Percentiles rank a stretch among this genome's conserved stretches.
These are phyloP conservation scores for Meghimatium bilineatum DNA, from an alignment of 2,888 invertebrate genomes.

Conservation along the genomic window DNA sequence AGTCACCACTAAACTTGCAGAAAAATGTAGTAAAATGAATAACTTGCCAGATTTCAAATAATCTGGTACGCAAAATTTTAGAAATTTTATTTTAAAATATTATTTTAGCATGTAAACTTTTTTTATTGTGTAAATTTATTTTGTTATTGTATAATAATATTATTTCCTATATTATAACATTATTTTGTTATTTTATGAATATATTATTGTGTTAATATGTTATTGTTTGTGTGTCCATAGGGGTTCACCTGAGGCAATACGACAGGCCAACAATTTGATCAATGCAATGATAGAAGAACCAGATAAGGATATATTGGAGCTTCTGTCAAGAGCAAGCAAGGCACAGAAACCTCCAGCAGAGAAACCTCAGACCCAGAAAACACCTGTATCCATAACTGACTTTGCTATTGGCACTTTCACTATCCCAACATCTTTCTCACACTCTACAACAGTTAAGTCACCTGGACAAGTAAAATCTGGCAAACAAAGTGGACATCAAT, in stretches of 20 bases:
- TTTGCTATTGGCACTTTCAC: slow-evolving; percentile 56
- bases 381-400: slow-evolving; percentile 49
- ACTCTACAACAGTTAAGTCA: slow-evolving; percentile 45
- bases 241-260: slow-evolving; percentile 92
- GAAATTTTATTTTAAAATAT: too few relatives aligned
- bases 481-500: slow-evolving; percentile 36
- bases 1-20: too few relatives aligned
- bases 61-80: too few relatives aligned
- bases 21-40: too few relatives aligned
- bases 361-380: slow-evolving; percentile 46
- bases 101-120: too few relatives aligned
- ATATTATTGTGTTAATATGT: not conserved
- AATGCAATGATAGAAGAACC: slow-evolving; percentile 95
- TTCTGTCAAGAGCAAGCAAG: slow-evolving; percentile 44
- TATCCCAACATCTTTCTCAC: slow-evolving; percentile 47
- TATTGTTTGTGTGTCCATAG: slow-evolving; percentile 77
- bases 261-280: slow-evolving; percentile 93
- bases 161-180: too few relatives aligned
- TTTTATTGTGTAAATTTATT: too few relatives aligned
- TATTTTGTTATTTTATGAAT: not conserved
- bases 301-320: slow-evolving; percentile 80
- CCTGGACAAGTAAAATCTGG: slow-evolving; percentile 33
- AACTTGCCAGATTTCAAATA: too few relatives aligned
- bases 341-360: slow-evolving; percentile 45
- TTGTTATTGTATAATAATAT: too few relatives aligned